These are phyloP conservation scores for Rhinoraja longicauda DNA, from an alignment of 2,797 vertebrate genomes.

Conservation along the genomic window DNA sequence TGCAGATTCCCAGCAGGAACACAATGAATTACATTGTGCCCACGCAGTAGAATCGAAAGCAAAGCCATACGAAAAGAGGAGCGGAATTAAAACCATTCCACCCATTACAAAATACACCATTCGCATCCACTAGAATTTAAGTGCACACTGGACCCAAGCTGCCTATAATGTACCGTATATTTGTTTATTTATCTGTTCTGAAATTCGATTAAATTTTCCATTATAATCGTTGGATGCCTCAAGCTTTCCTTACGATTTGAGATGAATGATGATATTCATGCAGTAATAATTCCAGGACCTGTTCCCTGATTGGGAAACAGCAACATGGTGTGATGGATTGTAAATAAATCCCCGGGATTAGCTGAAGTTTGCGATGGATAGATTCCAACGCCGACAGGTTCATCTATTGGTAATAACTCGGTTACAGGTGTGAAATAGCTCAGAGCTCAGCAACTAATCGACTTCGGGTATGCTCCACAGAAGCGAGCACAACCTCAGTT, in stretches of 20 bases:
- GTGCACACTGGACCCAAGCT: background rate
- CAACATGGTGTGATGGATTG: background rate
- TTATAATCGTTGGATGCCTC: background rate
- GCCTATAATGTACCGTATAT: no score
- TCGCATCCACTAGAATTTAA: background rate
- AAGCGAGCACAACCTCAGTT: background rate
- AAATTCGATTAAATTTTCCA: background rate
- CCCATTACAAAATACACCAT: background rate
- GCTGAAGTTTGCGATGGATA: background rate
- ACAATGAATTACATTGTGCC: conserved; percentile 14
- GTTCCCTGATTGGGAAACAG: background rate
- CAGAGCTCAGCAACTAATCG: background rate
- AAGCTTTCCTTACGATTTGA: background rate
- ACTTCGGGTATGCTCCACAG: background rate
- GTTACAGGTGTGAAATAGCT: background rate
- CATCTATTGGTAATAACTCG: background rate
- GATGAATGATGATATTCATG: background rate
- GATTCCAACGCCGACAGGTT: background rate
- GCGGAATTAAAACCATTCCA: conserved; percentile 7
- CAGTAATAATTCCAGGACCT: background rate
- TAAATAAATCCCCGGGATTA: background rate
- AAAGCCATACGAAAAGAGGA: background rate
- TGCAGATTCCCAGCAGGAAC: conserved; percentile 45
- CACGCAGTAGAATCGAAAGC: background rate
- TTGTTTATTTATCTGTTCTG: background rate